Evolutionary conservation across 1,140 invertebrate genomes (phyloP).

Genomic region (Panagrolaimus sp.): DNA sequence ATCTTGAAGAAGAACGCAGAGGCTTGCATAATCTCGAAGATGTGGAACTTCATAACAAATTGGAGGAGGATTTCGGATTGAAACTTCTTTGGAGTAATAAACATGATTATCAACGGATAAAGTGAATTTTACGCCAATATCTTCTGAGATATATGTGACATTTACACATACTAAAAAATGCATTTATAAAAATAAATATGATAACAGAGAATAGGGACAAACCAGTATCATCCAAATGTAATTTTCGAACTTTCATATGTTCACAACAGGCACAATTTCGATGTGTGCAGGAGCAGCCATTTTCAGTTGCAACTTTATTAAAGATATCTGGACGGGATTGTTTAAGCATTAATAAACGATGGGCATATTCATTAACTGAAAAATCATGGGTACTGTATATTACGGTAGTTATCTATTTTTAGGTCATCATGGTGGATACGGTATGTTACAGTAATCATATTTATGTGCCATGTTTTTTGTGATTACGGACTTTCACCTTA

Average conservation of each 20-base stretch:
- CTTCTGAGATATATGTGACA: slow-evolving; percentile 56
- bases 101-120: slow-evolving; percentile 52
- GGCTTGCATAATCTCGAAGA: slow-evolving; percentile 67
- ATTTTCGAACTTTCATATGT: slow-evolving; percentile 47
- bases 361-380: slow-evolving; percentile 9
- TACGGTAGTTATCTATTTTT: no score
- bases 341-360: neutral
- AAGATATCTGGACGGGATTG: neutral
- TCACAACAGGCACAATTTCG: slow-evolving; percentile 51
- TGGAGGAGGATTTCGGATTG: slow-evolving; percentile 75
- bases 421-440: no score
- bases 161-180: slow-evolving; percentile 57
- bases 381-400: no score
- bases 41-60: slow-evolving; percentile 73
- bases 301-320: no score
- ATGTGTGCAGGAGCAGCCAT: slow-evolving; percentile 13
- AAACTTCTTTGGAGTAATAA: slow-evolving; percentile 57
- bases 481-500: no score
- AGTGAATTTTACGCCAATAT: slow-evolving; percentile 56
- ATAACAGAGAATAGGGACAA: slow-evolving; percentile 21
- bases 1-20: slow-evolving; percentile 75
- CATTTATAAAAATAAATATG: neutral
- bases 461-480: no score
- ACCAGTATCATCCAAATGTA: slow-evolving; percentile 53
- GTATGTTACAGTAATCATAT: no score